Evolutionary conservation across 1,140 invertebrate species (phyloP).

Genomic region (Venustaconcha ellipsiformis): DNA sequence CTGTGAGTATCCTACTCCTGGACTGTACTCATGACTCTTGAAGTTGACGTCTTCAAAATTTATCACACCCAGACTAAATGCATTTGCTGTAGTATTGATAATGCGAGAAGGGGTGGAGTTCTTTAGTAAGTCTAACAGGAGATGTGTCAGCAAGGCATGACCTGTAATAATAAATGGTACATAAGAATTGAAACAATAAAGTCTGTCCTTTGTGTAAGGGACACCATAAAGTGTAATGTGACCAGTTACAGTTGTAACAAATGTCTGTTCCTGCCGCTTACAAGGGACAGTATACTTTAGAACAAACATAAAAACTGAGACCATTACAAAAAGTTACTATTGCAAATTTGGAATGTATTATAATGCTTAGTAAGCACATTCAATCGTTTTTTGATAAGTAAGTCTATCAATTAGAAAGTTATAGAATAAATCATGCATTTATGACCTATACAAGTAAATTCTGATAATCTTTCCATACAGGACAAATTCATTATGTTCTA

Average conservation of each 20-base stretch:
- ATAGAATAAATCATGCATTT: too few relatives aligned
- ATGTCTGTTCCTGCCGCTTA: too few relatives aligned
- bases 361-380: too few relatives aligned
- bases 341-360: too few relatives aligned
- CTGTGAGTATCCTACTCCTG: slow-evolving; percentile 73
- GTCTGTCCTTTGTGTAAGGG: neutral
- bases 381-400: too few relatives aligned
- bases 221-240: neutral
- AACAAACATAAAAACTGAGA: neutral
- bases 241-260: neutral
- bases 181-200: neutral
- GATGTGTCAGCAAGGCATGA: slow-evolving; percentile 79
- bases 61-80: slow-evolving; percentile 74
- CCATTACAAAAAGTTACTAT: too few relatives aligned
- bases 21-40: slow-evolving; percentile 60
- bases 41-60: slow-evolving; percentile 64
- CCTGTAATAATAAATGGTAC: slow-evolving; percentile 55
- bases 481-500: too few relatives aligned
- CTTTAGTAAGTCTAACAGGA: slow-evolving; percentile 79
- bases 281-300: neutral
- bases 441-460: too few relatives aligned
- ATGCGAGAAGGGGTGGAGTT: slow-evolving; percentile 80
- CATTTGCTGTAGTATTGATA: slow-evolving; percentile 85
- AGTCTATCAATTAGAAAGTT: too few relatives aligned
- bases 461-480: too few relatives aligned